Evolutionary conservation across 2,113 vertebrate genomes (phyloP), one percentile per base, ranked within the genome.

Genomic region (Corythornis vintsioides): DNA sequence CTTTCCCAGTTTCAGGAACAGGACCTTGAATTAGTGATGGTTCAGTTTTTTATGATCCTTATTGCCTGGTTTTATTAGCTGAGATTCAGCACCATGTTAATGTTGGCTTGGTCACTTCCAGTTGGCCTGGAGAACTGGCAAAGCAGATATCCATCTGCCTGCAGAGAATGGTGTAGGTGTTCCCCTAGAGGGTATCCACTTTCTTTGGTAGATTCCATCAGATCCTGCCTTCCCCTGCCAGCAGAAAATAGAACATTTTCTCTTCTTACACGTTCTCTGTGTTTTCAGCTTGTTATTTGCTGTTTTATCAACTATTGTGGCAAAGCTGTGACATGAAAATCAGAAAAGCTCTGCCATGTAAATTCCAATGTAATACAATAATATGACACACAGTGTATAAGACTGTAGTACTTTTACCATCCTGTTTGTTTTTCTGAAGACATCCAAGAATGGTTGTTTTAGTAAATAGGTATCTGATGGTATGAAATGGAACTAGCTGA

Each of bases 171-270:
- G 5, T 74, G 21, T 33, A n/a, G 38, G 22, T 66, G 69, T 77
- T 90, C 69, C 33, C 52, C 72, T 85, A 88, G 83, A 83, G 69
- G 73, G 47, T 79, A 86, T 65, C 65, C 89, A 73, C 38, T 77
- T 74, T 66, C 79, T 74, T 92, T 2, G 1, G 33, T 29, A 80
- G 29, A 18, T 15, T 63, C 45, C 28, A 26, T 77, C 52, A 74
- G 29, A 77, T 53, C 14, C 16, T 71, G 18, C 33, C 52, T 66
- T 83, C 19, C 19, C 7, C 21, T 5, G 15, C 5, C 15, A 16
- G 5, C 6, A 50, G 75, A 70, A 76, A 69, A 45, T 13, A 28
- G 13, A 64, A 4, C 20, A 3, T 74, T 78, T 93, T 82, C 22
- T 57, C 16, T 61, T 91, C 47, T 71, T 75, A 35, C 15, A 20